These are phyloP conservation scores for Megaustenia siamemsis DNA, from an alignment of 2,888 invertebrate species.

Conservation along the genomic window DNA sequence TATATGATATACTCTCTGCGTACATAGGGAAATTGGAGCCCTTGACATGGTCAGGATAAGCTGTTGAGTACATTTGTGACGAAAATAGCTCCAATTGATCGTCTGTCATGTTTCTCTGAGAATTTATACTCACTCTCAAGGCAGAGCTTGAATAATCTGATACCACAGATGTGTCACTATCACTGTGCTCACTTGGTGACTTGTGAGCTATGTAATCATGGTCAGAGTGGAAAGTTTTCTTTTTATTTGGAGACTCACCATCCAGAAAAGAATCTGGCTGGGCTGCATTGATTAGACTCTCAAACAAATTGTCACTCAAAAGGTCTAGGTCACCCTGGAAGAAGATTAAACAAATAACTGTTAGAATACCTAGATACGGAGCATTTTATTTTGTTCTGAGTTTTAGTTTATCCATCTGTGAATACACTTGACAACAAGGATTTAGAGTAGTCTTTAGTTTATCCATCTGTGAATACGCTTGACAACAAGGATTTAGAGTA, in stretches of 20 bases:
- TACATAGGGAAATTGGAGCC: neutral
- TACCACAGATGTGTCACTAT: conserved; percentile 72
- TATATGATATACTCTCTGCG: conserved; percentile 29
- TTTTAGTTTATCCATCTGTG: no score
- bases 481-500: no score
- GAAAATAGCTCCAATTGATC: conserved; percentile 45
- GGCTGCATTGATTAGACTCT: conserved; percentile 49
- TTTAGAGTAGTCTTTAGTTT: no score
- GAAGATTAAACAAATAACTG: conserved; percentile 25
- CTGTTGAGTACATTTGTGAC: conserved; percentile 33
- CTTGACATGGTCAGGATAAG: neutral
- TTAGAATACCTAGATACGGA: neutral
- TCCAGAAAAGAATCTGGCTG: conserved; percentile 40
- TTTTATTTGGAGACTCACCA: conserved; percentile 31
- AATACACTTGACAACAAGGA: no score
- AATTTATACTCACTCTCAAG: conserved; percentile 19
- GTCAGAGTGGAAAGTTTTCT: conserved; percentile 61
- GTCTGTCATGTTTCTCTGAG: conserved; percentile 52
- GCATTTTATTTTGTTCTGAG: no score
- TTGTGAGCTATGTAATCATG: conserved; percentile 70
- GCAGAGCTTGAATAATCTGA: conserved; percentile 63
- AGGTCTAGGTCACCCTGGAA: conserved; percentile 67
- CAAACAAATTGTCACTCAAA: conserved; percentile 58
- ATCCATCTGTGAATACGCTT: no score
- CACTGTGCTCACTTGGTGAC: conserved; percentile 71